Percentiles rank a stretch among this genome's conserved stretches.
Conservation (phyloP, 2,797 vertebrate species). For the Tarsius wallacei region DNA sequence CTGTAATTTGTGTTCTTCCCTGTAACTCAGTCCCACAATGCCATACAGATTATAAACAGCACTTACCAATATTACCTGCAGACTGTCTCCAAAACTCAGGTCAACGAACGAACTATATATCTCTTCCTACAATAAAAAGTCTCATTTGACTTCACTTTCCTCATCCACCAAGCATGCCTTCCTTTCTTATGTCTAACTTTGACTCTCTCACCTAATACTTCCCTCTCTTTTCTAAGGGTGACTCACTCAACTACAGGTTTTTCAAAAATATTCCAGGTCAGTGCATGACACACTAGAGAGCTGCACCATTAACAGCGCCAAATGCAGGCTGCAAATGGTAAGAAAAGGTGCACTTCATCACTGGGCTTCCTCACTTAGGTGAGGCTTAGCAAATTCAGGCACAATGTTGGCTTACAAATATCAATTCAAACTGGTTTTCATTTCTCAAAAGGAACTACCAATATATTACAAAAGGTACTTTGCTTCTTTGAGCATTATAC, state of each 20-base stretch:
- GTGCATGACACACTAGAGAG: accelerated
- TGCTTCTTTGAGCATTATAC: neutral
- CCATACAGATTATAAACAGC: neutral
- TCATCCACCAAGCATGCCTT: neutral
- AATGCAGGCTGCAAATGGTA: accelerated
- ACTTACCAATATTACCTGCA: neutral
- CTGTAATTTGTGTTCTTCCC: neutral
- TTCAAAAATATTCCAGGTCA: neutral
- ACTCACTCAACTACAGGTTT: neutral
- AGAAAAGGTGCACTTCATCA: neutral
- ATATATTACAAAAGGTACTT: neutral
- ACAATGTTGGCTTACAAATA: neutral
- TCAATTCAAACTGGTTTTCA: neutral
- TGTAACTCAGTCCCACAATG: neutral
- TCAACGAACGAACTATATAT: neutral
- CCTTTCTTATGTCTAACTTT: slow-evolving; percentile 43
- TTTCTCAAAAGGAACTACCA: neutral
- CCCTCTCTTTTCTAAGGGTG: neutral
- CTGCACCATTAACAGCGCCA: too few species aligned
- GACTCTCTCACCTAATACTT: slow-evolving; percentile 1
- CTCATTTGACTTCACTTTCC: neutral
- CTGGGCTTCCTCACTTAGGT: neutral
- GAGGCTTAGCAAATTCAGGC: neutral
- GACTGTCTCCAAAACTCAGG: slow-evolving; percentile 53
- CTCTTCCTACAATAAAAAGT: neutral